Conservation (phyloP, 2,888 invertebrate genomes). For the Rhagium mordax region DNA sequence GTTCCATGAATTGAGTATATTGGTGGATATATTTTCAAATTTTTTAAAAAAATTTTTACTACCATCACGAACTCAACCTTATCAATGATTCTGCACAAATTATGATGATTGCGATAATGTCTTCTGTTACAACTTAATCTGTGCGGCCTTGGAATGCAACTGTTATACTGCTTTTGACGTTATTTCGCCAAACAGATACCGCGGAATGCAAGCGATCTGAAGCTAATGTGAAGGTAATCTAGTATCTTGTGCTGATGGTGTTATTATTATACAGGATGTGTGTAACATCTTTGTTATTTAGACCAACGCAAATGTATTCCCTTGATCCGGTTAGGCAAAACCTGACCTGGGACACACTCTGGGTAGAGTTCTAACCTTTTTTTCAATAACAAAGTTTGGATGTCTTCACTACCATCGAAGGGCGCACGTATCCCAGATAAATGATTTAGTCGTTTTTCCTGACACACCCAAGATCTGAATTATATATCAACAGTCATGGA, state of each 20-base stretch:
- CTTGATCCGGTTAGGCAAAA: too few relatives aligned
- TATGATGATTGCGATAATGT: background rate
- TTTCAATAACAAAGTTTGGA: too few relatives aligned
- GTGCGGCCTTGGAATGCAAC: background rate
- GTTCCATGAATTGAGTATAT: too few relatives aligned
- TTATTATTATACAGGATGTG: slow-evolving; percentile 11
- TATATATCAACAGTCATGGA: too few relatives aligned
- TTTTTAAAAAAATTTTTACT: too few relatives aligned
- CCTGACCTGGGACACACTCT: too few relatives aligned
- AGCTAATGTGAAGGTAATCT: slow-evolving; percentile 22
- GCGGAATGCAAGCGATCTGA: background rate
- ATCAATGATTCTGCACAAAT: background rate
- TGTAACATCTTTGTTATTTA: background rate
- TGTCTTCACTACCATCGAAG: too few relatives aligned
- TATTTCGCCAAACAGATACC: background rate
- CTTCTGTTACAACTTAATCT: background rate
- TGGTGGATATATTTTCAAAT: too few relatives aligned
- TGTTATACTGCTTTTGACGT: background rate
- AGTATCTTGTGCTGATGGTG: slow-evolving; percentile 1
- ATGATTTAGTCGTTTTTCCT: too few relatives aligned
- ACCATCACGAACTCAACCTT: background rate
- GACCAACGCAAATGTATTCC: background rate
- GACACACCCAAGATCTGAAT: too few relatives aligned
- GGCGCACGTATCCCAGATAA: too few relatives aligned
- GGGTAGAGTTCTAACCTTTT: too few relatives aligned